phyloP scores from a whole-genome alignment of 2,113 vertebrate genomes.

The Dipodomys spectabilis region DNA sequence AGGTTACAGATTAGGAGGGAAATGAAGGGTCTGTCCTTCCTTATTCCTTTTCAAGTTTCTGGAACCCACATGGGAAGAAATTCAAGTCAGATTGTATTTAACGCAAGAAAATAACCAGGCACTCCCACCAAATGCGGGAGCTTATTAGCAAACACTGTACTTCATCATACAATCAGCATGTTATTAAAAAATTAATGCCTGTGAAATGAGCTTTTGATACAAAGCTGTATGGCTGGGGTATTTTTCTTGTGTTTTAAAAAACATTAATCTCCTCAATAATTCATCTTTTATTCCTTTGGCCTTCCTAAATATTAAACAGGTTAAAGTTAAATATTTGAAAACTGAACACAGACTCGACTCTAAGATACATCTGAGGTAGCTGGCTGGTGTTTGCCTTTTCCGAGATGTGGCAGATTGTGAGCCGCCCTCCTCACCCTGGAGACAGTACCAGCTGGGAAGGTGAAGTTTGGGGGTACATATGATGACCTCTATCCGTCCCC shows the following conservation, averaged over 20 bases:
- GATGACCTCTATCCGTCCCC: too few species aligned
- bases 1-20: neutral
- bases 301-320: conserved; percentile 78
- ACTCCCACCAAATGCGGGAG: neutral
- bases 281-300: conserved; percentile 68
- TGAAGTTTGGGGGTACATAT: neutral
- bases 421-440: too few species aligned
- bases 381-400: too few species aligned
- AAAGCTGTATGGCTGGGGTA: conserved; percentile 39
- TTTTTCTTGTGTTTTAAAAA: conserved; percentile 50
- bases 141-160: conserved; percentile 45
- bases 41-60: neutral
- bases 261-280: conserved; percentile 73
- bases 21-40: neutral
- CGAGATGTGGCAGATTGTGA: too few species aligned
- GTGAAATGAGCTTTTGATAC: conserved; percentile 69
- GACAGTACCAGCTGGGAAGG: too few species aligned
- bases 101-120: neutral
- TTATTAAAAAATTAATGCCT: conserved; percentile 73
- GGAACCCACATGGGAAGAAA: neutral
- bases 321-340: conserved; percentile 75
- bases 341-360: neutral
- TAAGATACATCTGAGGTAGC: neutral
- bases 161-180: neutral
- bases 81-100: neutral